A percentile compares a stretch with the other conserved stretches of the same genome.
Conservation (phyloP, 2,888 invertebrate genomes). For the Gibbula magus region DNA sequence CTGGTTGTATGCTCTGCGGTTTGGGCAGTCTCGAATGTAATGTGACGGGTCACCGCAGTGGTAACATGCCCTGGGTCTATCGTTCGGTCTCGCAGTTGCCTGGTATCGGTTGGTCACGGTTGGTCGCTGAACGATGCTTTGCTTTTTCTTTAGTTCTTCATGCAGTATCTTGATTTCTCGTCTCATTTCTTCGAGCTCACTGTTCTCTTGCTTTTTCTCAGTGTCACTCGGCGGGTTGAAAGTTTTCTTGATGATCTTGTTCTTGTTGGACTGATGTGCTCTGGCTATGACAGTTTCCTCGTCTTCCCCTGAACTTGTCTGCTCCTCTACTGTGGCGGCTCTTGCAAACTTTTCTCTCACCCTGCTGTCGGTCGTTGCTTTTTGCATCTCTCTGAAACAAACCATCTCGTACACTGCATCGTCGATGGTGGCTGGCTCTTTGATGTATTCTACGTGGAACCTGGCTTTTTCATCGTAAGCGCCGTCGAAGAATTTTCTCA, state of each 20-base stretch:
- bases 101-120: not conserved
- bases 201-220: not conserved
- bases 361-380: not conserved
- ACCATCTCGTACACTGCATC: conserved; percentile 29
- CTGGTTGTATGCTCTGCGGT: not conserved
- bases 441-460: too few relatives aligned
- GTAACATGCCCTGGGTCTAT: conserved; percentile 9
- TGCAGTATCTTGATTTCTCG: not conserved
- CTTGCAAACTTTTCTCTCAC: not conserved
- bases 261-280: not conserved
- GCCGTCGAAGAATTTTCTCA: conserved; percentile 36
- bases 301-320: not conserved
- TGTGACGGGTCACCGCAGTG: conserved; percentile 29
- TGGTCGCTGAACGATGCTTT: not conserved
- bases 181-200: not conserved
- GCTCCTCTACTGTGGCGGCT: not conserved
- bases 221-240: not conserved
- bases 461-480: conserved; percentile 32
- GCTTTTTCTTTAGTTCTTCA: not conserved
- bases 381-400: conserved; percentile 28
- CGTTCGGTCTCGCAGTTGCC: too few relatives aligned
- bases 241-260: not conserved
- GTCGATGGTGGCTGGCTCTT: conserved; percentile 30
- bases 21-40: conserved; percentile 22
- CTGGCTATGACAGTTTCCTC: not conserved